Evolutionary conservation across 23 tunicate genomes (phyloP).

Genomic region (Oikopleura vanhoeffeni): DNA sequence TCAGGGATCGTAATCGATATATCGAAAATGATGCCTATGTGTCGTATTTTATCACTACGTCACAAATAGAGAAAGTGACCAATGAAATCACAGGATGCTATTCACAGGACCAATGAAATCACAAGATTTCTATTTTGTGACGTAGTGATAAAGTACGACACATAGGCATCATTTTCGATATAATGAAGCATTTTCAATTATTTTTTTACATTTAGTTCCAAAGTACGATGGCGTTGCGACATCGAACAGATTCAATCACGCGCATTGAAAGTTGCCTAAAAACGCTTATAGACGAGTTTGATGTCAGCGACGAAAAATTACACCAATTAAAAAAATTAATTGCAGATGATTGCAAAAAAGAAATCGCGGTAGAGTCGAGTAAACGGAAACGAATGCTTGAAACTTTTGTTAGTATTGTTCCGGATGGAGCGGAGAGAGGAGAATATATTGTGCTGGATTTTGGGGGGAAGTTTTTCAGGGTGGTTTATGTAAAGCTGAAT

Average conservation of each 20-base stretch:
- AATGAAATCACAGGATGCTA: too few species aligned
- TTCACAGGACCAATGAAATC: too few species aligned
- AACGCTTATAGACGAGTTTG: not conserved
- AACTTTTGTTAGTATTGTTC: not conserved
- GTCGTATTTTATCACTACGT: too few species aligned
- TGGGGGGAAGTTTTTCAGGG: not conserved
- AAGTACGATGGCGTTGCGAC: not conserved
- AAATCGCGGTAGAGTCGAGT: not conserved
- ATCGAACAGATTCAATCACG: not conserved
- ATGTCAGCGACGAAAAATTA: not conserved
- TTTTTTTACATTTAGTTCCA: not conserved
- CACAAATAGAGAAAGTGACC: too few species aligned
- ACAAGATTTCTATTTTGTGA: too few species aligned
- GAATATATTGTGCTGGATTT: constrained; percentile 15
- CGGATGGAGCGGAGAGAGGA: not conserved
- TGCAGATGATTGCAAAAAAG: not conserved
- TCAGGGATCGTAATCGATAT: too few species aligned
- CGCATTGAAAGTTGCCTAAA: not conserved
- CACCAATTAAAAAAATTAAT: not conserved
- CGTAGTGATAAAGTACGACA: too few species aligned
- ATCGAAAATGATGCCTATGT: too few species aligned
- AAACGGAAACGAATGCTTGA: not conserved
- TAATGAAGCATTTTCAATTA: too few species aligned
- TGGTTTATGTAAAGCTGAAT: constrained; percentile 4
- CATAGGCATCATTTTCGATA: too few species aligned